Percentiles rank a stretch among this genome's conserved stretches.
Evolutionary conservation across 1,140 invertebrate species (phyloP).

Genomic region (Maconellicoccus hirsutus): DNA sequence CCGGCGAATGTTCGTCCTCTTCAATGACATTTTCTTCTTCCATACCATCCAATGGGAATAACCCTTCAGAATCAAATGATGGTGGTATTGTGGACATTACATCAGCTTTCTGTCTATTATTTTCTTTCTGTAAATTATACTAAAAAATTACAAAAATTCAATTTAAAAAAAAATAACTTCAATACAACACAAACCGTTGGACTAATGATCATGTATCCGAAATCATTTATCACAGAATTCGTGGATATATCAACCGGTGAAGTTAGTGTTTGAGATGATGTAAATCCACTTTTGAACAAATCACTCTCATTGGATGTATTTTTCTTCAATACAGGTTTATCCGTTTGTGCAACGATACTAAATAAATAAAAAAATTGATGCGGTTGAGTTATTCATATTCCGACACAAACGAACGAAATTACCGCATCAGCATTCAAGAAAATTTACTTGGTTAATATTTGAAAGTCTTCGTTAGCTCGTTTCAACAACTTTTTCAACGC

Average conservation of each 20-base stretch:
- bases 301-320: neutral
- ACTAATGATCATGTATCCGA: neutral
- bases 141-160: no score
- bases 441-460: conserved; percentile 36
- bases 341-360: neutral
- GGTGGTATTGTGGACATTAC: neutral
- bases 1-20: conserved; percentile 29
- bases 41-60: conserved; percentile 43
- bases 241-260: neutral
- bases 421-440: neutral
- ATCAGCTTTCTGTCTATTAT: no score
- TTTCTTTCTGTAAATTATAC: no score
- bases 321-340: neutral
- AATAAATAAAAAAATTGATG: neutral
- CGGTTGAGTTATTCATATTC: neutral
- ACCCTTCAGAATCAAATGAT: conserved; percentile 39
- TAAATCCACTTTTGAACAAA: neutral
- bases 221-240: neutral
- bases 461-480: conserved; percentile 39
- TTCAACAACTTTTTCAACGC: conserved; percentile 39
- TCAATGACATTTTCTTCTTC: conserved; percentile 36
- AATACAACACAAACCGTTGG: no score
- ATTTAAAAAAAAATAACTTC: no score
- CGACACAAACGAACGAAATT: neutral
- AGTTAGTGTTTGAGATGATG: neutral